These are phyloP conservation scores for Drosophila mayri DNA, from an alignment of 1,140 invertebrate species.

Conservation along the genomic window DNA sequence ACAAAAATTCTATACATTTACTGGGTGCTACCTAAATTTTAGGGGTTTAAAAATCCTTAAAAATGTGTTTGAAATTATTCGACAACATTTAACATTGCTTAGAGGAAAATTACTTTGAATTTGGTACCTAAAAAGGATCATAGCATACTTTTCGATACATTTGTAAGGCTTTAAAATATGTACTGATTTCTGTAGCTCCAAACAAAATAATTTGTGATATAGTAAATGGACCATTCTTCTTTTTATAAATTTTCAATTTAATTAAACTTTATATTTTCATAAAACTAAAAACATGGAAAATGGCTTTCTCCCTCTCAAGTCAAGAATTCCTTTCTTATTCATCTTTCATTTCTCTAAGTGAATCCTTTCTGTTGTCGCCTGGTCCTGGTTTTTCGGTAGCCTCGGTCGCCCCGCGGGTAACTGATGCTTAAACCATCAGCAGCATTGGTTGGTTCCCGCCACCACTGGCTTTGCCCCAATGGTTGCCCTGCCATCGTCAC, in stretches of 20 bases:
- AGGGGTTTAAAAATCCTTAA: neutral
- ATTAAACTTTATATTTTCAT: neutral
- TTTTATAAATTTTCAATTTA: neutral
- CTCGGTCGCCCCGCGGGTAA: constrained; percentile 32
- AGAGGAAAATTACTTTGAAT: neutral
- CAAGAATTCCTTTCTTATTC: too few relatives aligned
- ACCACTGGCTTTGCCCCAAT: constrained; percentile 15
- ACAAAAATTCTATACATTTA: neutral
- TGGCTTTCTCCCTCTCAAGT: fast-evolving
- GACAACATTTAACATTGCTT: neutral
- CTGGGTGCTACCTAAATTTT: neutral
- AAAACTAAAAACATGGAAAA: neutral
- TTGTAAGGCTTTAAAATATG: neutral
- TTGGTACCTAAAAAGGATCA: neutral
- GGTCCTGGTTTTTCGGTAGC: constrained; percentile 33
- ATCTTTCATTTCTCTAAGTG: neutral
- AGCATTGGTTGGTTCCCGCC: neutral
- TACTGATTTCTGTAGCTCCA: neutral
- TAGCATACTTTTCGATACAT: neutral
- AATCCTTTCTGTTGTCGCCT: neutral
- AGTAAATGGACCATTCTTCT: neutral
- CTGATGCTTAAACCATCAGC: constrained; percentile 39
- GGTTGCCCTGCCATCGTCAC: constrained; percentile 8
- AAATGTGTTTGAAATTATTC: fast-evolving
- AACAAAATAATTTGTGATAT: neutral